Base-by-base conservation (phyloP, 2,797 vertebrate genomes). In the Hypotaenidia okinawae region DNA sequence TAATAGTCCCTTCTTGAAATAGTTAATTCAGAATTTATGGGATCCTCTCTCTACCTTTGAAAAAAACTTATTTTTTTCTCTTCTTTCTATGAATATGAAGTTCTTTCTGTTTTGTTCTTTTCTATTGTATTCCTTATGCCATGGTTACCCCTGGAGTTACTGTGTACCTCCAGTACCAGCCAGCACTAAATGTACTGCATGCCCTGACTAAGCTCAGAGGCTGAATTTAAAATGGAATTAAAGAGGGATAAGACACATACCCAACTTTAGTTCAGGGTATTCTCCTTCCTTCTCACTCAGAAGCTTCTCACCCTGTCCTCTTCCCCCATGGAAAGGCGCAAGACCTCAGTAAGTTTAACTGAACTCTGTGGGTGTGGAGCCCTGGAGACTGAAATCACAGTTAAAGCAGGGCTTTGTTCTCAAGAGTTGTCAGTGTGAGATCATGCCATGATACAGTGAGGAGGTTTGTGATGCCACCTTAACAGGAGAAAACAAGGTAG, bases 401-500 rank as follows among this genome's bases (percentile, higher is more conserved):
- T 45, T 43, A 43, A 70, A 78, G 30, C 24, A 67, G 59, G 22
- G 5, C 90, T 94, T 95, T 94, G 67, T 90, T 95, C 90, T 92
- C 80, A 62, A 82, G 87, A 89, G 84, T 76, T 89, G 89, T 58
- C 89, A 87, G 77, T 30, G 37, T 70, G 77, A 67, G 67, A 69
- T 84, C 80, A 41, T 52, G 80, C 70, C 43, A 27, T 16, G 63
- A 27, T 74, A 59, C 55, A 73, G 70, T 4, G 13, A 45, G 47
- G 91, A 68, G 74, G 93, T 92, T 95, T 52, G 22, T 74, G 81
- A 63, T 85, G 69, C 67, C 68, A 93, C 74, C 75, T 79, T 84
- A 93, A 67, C 59, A 87, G 64, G 25, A 86, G 80, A 90, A 93
- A 96, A 94, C 66, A 92, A 93, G 85, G 70, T 89, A 96, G 77